phyloP scores from a whole-genome alignment of 2,888 invertebrate genomes.

The Athetis lepigone region DNA sequence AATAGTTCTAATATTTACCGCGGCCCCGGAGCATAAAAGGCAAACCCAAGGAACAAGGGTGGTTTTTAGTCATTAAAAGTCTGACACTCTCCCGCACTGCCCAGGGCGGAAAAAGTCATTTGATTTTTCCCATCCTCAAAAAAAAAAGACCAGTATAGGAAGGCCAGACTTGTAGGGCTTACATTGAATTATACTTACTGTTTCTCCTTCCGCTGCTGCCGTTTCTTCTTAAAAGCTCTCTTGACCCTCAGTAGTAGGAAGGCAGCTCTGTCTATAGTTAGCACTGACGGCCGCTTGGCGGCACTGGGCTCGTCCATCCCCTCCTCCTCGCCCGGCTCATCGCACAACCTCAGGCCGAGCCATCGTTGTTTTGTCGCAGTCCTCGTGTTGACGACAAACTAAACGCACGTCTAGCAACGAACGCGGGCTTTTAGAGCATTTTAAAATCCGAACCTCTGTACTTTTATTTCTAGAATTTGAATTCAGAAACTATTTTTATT shows the following conservation, averaged over 20 bases:
- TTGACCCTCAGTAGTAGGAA: slow-evolving; percentile 96
- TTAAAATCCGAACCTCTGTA: too few species aligned
- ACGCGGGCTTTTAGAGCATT: slow-evolving; percentile 53
- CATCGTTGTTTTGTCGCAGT: slow-evolving; percentile 86
- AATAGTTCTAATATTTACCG: too few species aligned
- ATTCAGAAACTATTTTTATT: too few species aligned
- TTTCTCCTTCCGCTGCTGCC: slow-evolving; percentile 96
- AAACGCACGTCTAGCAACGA: slow-evolving; percentile 62
- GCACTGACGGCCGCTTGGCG: slow-evolving; percentile 91
- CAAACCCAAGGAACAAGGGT: too few species aligned
- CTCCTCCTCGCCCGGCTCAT: slow-evolving; percentile 84
- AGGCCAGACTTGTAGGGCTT: too few species aligned
- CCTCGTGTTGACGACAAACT: slow-evolving; percentile 76
- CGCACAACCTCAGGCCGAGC: slow-evolving; percentile 90
- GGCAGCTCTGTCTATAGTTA: slow-evolving; percentile 97
- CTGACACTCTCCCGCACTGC: too few species aligned
- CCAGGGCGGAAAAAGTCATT: too few species aligned
- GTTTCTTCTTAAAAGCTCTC: slow-evolving; percentile 97
- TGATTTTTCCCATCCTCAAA: too few species aligned
- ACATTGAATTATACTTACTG: slow-evolving; percentile 94
- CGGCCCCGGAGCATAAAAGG: too few species aligned
- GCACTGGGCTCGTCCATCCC: slow-evolving; percentile 87
- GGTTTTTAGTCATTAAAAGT: too few species aligned
- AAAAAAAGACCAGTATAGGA: too few species aligned
- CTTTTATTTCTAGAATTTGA: slow-evolving; percentile 13